A percentile compares a stretch with the other conserved stretches of the same genome.
Evolutionary conservation across 1,140 invertebrate species (phyloP).

Genomic region (Neelides sp.): DNA sequence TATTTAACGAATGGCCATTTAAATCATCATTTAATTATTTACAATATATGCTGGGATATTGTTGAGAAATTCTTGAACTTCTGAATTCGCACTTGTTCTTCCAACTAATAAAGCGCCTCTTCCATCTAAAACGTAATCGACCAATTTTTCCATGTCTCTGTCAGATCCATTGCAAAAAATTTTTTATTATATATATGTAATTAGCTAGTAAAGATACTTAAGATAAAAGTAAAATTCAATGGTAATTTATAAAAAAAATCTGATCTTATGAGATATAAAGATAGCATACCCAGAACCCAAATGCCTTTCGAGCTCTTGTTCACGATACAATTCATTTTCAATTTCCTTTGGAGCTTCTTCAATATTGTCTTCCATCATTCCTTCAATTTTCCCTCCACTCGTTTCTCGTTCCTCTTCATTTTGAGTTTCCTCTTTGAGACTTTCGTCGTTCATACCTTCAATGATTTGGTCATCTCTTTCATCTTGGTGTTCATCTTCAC

Average conservation of each 20-base stretch:
- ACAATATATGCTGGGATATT: conserved; percentile 84
- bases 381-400: conserved; percentile 16
- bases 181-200: no score
- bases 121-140: conserved; percentile 72
- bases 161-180: no score
- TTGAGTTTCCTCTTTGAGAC: neutral
- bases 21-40: conserved; percentile 32
- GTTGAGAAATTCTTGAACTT: conserved; percentile 76
- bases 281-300: neutral
- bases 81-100: conserved; percentile 55
- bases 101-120: conserved; percentile 65
- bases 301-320: neutral
- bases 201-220: no score
- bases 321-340: neutral
- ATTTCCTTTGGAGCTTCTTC: conserved; percentile 14
- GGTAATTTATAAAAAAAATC: no score
- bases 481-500: neutral
- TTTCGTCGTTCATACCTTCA: neutral
- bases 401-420: conserved; percentile 3
- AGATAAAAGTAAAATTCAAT: no score
- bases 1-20: conserved; percentile 5
- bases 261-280: no score
- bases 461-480: conserved; percentile 3
- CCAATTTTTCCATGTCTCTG: conserved; percentile 76
- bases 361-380: conserved; percentile 17